These are phyloP conservation scores for Papilio protenor DNA, from an alignment of 2,888 invertebrate species.

Conservation along the genomic window DNA sequence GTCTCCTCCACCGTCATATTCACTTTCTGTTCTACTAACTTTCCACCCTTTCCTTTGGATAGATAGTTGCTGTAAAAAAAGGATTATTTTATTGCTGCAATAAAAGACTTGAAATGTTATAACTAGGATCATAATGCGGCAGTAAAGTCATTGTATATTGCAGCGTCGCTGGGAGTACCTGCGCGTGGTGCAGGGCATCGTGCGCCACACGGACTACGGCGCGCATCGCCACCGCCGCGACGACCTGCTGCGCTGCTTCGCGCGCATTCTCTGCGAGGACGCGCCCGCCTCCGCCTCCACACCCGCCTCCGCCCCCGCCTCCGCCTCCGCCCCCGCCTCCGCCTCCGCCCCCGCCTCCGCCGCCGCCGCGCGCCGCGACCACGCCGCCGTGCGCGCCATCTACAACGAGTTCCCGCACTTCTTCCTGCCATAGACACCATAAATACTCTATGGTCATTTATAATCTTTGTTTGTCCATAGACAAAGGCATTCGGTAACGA, in stretches of 20 bases:
- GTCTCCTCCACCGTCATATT: no score
- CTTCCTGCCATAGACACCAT: conserved; percentile 85
- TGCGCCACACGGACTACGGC: conserved; percentile 92
- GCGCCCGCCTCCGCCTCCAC: conserved; percentile 67
- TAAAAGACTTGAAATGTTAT: no score
- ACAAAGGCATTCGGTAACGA: no score
- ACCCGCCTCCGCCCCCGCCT: conserved; percentile 60
- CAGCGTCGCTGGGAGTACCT: conserved; percentile 92
- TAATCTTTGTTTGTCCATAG: background rate
- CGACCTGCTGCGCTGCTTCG: conserved; percentile 92
- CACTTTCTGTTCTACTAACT: no score
- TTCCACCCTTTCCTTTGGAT: no score
- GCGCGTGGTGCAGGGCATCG: conserved; percentile 90
- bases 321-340: no score
- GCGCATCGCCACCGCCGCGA: conserved; percentile 92
- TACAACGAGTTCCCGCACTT: conserved; percentile 93
- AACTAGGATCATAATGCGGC: no score
- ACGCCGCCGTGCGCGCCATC: conserved; percentile 90
- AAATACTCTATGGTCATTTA: conserved; percentile 24
- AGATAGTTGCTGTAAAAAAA: no score
- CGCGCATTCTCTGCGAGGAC: conserved; percentile 94
- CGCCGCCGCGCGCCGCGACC: conserved; percentile 89
- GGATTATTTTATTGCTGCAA: no score
- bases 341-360: no score
- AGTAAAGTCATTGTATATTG: conserved; percentile 34